Conservation (phyloP, 1,140 invertebrate species). For the Stegodyphus dumicola region DNA sequence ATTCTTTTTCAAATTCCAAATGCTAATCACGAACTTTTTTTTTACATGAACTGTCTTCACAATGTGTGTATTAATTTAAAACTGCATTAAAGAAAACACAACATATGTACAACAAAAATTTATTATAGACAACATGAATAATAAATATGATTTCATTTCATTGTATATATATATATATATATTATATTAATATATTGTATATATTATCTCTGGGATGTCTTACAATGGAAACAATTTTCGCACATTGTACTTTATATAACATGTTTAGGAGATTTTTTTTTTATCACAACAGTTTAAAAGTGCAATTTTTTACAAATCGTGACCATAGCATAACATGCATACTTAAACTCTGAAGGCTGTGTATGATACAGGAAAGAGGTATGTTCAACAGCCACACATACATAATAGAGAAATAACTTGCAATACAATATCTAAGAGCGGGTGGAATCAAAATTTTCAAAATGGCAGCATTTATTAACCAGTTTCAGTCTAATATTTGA, state of each 20-base stretch:
- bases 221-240: slow-evolving; percentile 26
- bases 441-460: background rate
- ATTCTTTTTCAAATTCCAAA: too few species aligned
- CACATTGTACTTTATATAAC: slow-evolving; percentile 13
- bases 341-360: slow-evolving; percentile 1
- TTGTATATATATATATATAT: slow-evolving; percentile 39
- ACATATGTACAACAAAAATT: slow-evolving; percentile 40
- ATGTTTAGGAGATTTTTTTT: slow-evolving; percentile 13
- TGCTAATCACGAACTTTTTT: too few species aligned
- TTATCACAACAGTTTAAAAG: slow-evolving; percentile 44
- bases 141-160: slow-evolving; percentile 47
- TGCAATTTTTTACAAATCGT: slow-evolving; percentile 28
- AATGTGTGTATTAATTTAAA: too few species aligned
- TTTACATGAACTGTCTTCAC: too few species aligned
- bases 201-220: slow-evolving; percentile 35
- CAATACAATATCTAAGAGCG: background rate
- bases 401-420: background rate
- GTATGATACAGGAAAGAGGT: slow-evolving; percentile 32
- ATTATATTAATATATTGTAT: slow-evolving; percentile 34
- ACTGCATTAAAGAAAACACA: background rate
- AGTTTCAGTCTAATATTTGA: background rate
- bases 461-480: background rate
- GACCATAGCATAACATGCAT: slow-evolving; percentile 8
- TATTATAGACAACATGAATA: slow-evolving; percentile 58
- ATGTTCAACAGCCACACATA: background rate